These are phyloP conservation scores for Eptesicus fuscus DNA, from an alignment of 2,113 vertebrate species.

Conservation along the genomic window DNA sequence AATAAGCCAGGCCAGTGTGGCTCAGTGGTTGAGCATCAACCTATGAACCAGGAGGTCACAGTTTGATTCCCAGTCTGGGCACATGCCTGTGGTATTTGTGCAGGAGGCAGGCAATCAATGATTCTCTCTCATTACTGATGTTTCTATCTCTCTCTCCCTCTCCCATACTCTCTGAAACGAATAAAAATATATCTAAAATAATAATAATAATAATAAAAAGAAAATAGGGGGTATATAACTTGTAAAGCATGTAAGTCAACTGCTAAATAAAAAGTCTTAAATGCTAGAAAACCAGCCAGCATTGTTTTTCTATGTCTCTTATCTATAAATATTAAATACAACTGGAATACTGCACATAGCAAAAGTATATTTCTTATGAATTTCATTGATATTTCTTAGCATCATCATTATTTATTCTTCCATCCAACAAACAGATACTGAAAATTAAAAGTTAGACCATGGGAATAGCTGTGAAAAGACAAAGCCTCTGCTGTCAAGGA, in stretches of 20 bases:
- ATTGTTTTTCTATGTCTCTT: background rate
- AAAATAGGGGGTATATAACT: background rate
- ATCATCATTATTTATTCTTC: slow-evolving; percentile 21
- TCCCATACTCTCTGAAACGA: too few relatives aligned
- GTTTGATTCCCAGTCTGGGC: too few relatives aligned
- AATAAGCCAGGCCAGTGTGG: background rate
- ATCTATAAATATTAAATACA: background rate
- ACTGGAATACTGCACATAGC: background rate
- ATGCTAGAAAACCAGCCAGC: background rate
- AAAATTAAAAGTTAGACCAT: slow-evolving; percentile 1
- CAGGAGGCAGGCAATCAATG: too few relatives aligned
- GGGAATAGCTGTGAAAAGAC: background rate
- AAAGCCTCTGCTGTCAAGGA: background rate
- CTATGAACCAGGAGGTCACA: too few relatives aligned
- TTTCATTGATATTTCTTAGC: slow-evolving; percentile 30
- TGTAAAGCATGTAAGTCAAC: background rate
- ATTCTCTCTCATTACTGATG: too few relatives aligned
- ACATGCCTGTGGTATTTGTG: too few relatives aligned
- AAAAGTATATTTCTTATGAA: background rate
- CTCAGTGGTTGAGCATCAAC: too few relatives aligned
- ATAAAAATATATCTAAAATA: too few relatives aligned
- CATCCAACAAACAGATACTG: background rate
- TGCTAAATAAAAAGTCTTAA: background rate
- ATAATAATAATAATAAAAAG: background rate
- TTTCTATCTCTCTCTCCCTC: too few relatives aligned